Conservation (phyloP, 2,888 invertebrate genomes). For the Zaprionus lineosus region DNA sequence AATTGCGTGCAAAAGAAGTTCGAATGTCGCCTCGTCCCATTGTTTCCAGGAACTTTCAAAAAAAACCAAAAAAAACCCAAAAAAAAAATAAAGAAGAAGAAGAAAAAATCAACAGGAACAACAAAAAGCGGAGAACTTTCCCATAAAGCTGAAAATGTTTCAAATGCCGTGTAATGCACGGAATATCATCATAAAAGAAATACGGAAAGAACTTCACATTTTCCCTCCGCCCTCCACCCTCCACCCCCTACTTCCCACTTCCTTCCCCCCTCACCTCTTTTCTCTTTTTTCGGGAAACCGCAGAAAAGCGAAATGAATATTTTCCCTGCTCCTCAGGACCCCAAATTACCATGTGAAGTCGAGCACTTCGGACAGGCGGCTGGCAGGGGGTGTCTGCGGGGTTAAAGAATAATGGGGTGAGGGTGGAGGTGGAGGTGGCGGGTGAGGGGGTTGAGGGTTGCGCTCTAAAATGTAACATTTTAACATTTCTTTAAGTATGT, state of each 20-base stretch:
- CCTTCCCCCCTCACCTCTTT: not conserved
- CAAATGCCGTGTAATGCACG: slow-evolving; percentile 63
- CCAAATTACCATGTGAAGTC: slow-evolving; percentile 52
- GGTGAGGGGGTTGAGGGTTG: slow-evolving; percentile 35
- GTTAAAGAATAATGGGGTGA: too few relatives aligned
- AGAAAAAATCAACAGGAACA: not conserved
- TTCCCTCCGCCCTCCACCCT: not conserved
- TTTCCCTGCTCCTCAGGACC: slow-evolving; percentile 40
- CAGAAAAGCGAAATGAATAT: slow-evolving; percentile 59
- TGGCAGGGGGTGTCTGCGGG: too few relatives aligned
- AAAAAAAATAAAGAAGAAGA: slow-evolving; percentile 7
- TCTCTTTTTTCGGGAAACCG: slow-evolving; percentile 8
- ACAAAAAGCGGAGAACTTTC: slow-evolving; percentile 27
- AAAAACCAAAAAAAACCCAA: too few relatives aligned
- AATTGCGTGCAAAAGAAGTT: slow-evolving; percentile 65
- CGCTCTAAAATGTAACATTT: slow-evolving; percentile 46
- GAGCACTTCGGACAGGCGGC: slow-evolving; percentile 14
- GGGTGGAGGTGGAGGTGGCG: too few relatives aligned
- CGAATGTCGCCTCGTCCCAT: slow-evolving; percentile 40
- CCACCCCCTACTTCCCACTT: slow-evolving; percentile 34
- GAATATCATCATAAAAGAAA: slow-evolving; percentile 62
- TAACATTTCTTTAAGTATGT: slow-evolving; percentile 21
- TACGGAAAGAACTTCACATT: slow-evolving; percentile 32
- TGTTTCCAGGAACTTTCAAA: slow-evolving; percentile 23
- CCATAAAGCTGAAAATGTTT: slow-evolving; percentile 61